These are phyloP conservation scores for Periophthalmus magnuspinnatus DNA, from an alignment of 2,797 vertebrate genomes.

Conservation along the genomic window DNA sequence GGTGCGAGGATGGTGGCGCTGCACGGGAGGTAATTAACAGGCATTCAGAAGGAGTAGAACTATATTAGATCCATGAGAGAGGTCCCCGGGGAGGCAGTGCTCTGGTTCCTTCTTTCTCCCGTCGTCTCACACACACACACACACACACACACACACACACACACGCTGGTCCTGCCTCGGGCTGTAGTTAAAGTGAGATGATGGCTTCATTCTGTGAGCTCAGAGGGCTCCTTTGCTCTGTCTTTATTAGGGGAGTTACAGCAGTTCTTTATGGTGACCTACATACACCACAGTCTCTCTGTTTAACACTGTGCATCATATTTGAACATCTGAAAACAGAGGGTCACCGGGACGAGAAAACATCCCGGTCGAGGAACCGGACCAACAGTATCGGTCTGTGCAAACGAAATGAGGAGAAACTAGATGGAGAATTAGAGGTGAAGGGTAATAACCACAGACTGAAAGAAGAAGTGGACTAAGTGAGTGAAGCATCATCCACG, in stretches of 20 bases:
- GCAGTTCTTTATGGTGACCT: slow-evolving; percentile 60
- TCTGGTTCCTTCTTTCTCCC: slow-evolving; percentile 64
- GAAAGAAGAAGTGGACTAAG: no score
- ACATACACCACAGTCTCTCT: slow-evolving; percentile 44
- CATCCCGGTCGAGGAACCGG: neutral
- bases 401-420: neutral
- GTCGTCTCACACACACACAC: slow-evolving; percentile 12
- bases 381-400: neutral
- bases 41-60: slow-evolving; percentile 67
- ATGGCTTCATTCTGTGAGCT: slow-evolving; percentile 68
- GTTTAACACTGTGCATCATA: slow-evolving; percentile 46
- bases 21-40: slow-evolving; percentile 73
- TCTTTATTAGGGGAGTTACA: slow-evolving; percentile 61
- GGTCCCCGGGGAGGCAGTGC: slow-evolving; percentile 59
- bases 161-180: slow-evolving; percentile 38
- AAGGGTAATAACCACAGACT: no score
- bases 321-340: slow-evolving; percentile 24
- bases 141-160: slow-evolving; percentile 5
- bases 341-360: slow-evolving; percentile 1
- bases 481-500: no score
- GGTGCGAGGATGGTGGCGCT: slow-evolving; percentile 30
- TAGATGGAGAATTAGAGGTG: neutral
- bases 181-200: slow-evolving; percentile 54
- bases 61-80: slow-evolving; percentile 71
- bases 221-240: slow-evolving; percentile 25